phyloP scores from a whole-genome alignment of 2,888 invertebrate genomes.

The Nymphalis urticae region DNA sequence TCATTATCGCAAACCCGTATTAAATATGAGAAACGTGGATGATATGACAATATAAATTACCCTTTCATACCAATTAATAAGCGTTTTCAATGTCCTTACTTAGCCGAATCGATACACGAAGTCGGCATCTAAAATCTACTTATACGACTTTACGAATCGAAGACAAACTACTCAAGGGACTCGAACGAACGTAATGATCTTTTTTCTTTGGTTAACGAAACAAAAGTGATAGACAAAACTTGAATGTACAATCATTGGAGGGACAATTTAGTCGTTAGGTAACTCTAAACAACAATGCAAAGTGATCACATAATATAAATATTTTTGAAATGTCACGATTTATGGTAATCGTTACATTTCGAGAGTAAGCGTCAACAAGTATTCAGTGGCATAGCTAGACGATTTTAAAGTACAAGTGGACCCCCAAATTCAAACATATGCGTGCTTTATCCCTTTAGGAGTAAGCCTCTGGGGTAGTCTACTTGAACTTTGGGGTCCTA shows the following conservation, averaged over 20 bases:
- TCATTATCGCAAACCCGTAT: conserved; percentile 82
- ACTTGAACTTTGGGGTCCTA: not conserved
- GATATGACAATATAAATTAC: conserved; percentile 83
- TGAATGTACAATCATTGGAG: conserved; percentile 79
- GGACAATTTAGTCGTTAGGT: conserved; percentile 79
- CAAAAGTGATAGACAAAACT: conserved; percentile 73
- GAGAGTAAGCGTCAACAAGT: conserved; percentile 79
- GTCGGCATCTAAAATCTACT: conserved; percentile 74
- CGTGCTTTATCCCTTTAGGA: not conserved
- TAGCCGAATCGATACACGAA: conserved; percentile 72
- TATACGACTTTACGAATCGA: conserved; percentile 77
- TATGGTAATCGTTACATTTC: conserved; percentile 69
- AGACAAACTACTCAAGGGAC: conserved; percentile 78
- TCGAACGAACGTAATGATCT: conserved; percentile 68
- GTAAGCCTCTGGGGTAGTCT: conserved; percentile 10
- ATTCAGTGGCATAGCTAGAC: conserved; percentile 22
- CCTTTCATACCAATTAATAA: conserved; percentile 83
- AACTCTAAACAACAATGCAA: conserved; percentile 79
- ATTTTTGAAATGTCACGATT: conserved; percentile 76
- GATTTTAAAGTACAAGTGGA: conserved; percentile 11
- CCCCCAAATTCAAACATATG: not conserved
- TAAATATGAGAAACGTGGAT: conserved; percentile 82
- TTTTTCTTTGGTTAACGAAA: conserved; percentile 79
- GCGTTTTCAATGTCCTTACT: conserved; percentile 82
- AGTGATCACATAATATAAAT: conserved; percentile 74